phyloP scores from a whole-genome alignment of 2,797 vertebrate genomes.

The Hybognathus amarus region DNA sequence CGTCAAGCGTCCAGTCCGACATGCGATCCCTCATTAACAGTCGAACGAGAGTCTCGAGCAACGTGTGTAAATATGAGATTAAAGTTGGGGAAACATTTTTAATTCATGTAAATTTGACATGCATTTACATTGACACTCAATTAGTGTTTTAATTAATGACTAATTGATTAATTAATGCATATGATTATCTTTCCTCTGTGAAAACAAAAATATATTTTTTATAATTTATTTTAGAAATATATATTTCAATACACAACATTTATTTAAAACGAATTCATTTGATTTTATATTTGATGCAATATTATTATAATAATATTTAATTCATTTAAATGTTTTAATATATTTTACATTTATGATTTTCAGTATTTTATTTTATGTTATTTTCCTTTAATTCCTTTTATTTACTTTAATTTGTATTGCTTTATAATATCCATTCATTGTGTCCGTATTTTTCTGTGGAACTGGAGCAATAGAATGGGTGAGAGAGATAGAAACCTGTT shows the following conservation, averaged over 20 bases:
- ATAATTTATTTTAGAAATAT: too few relatives aligned
- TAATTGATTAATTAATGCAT: too few relatives aligned
- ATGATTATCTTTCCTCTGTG: too few relatives aligned
- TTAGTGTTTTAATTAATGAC: too few relatives aligned
- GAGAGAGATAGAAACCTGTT: background rate
- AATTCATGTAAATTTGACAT: background rate
- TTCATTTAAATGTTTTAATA: background rate
- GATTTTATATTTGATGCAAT: background rate
- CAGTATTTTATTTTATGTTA: background rate
- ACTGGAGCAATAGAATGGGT: background rate
- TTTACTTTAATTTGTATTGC: background rate
- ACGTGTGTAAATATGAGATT: background rate
- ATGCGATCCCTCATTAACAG: background rate
- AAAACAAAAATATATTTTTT: too few relatives aligned
- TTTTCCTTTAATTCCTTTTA: too few relatives aligned
- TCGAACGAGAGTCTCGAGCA: background rate
- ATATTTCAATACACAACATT: background rate
- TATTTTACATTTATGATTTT: background rate
- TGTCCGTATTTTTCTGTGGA: background rate
- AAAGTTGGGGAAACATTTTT: too few relatives aligned
- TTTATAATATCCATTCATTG: background rate
- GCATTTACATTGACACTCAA: too few relatives aligned
- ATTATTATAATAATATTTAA: too few relatives aligned
- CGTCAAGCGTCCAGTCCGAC: too few relatives aligned
- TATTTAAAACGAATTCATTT: too few relatives aligned